phyloP scores from a whole-genome alignment of 1,140 invertebrate species.

The Ostrea edulis region DNA sequence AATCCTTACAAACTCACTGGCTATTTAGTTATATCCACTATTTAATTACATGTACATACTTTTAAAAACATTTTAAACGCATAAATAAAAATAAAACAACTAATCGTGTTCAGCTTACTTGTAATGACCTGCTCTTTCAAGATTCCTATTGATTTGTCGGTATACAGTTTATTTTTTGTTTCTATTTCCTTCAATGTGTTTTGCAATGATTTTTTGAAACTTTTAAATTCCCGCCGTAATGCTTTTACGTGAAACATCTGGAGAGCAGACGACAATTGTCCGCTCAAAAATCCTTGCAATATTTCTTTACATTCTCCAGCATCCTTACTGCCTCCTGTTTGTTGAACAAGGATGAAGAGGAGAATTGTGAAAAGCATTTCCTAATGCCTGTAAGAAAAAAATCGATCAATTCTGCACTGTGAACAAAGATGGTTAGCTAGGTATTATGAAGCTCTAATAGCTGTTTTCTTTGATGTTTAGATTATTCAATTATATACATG shows the following conservation, averaged over 20 bases:
- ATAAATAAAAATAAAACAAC: background rate
- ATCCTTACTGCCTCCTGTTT: background rate
- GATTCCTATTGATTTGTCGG: background rate
- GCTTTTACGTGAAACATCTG: background rate
- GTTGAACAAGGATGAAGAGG: background rate
- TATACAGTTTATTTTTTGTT: background rate
- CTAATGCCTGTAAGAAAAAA: no score
- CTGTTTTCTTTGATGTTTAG: no score
- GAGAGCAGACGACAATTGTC: background rate
- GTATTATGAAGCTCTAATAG: no score
- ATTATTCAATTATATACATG: no score
- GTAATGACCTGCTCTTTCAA: background rate
- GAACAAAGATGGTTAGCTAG: no score
- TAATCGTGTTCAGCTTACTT: background rate
- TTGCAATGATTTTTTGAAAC: background rate
- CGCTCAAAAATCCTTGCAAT: background rate
- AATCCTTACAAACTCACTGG: no score
- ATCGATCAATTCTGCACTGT: no score
- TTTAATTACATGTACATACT: no score
- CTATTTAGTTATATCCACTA: no score
- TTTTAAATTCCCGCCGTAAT: background rate
- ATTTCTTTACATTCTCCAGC: background rate
- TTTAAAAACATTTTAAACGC: background rate
- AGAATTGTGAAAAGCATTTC: background rate
- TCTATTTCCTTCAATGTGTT: background rate